Evolutionary conservation across 1,140 invertebrate genomes (phyloP), one percentile per base, ranked within the genome.

Genomic region (Tetranychus urticae): DNA sequence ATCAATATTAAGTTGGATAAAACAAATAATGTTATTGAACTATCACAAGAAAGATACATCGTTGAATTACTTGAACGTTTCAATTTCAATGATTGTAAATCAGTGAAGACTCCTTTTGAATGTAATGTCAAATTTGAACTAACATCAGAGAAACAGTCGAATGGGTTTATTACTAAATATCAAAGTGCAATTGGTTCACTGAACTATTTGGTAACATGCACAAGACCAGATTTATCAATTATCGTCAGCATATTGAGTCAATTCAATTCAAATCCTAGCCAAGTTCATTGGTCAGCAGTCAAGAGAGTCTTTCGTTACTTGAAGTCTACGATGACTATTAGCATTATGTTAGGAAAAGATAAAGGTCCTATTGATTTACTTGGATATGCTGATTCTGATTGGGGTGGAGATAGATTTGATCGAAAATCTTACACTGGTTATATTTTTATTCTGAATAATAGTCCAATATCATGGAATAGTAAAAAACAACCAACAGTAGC

Each of bases 241-340:
- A 67, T 72, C 35, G 72, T 76, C 0, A 71, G 67, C 63, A 69
- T 67, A 47, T 62, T 76, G 14, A 72, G 71, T 60, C 72, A 74
- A 64, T 77, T 73, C 62, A 71, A 72, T 63, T 69, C 68, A 52
- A 68, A 65, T 63, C 70, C 68, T 62, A 55, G 42, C 37, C 8
- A 62, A 47, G 46, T 50, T 36, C 73, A 77, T 65, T 75, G 72
- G 70, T 64, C 61, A 4, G 67, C 70, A 62, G 71, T 68, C 0
- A 75, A 77, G 60, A 58, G 74, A 57, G 64, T 77, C 0, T 62
- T 76, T 35, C 65, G 68, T 39, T 76, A 77, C 62, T 57, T 78
- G 7, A 73, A 71, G 61, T 70, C 69, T 37, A 76, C 73, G 5
- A 6, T 10, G 5, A 42, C 5, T 42, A 42, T 42, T 5, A 10